phyloP scores from a whole-genome alignment of 2,797 vertebrate species.

The Aplochiton taeniatus region DNA sequence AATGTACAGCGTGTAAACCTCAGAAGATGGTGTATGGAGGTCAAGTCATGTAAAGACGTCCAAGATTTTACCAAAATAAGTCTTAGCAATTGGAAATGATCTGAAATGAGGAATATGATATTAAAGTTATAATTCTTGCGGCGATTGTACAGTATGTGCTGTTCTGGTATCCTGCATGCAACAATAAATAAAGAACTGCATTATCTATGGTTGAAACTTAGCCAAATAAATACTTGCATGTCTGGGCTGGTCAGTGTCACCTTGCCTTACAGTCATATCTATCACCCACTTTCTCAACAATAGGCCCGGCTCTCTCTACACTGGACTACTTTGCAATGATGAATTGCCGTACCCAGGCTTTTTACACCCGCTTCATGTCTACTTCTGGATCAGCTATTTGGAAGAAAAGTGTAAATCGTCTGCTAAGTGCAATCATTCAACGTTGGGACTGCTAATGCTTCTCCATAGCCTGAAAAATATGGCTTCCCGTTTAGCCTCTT shows the following conservation, averaged over 20 bases:
- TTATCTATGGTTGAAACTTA: too few relatives aligned
- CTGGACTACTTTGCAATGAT: neutral
- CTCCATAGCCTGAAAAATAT: conserved; percentile 17
- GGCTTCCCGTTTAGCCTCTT: conserved; percentile 5
- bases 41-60: too few relatives aligned
- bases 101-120: too few relatives aligned
- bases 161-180: too few relatives aligned
- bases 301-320: neutral
- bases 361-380: conserved; percentile 13
- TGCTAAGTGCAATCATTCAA: conserved; percentile 38
- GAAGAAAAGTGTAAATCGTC: conserved; percentile 16
- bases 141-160: too few relatives aligned
- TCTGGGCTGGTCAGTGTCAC: neutral
- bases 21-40: too few relatives aligned
- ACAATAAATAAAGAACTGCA: too few relatives aligned
- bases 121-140: too few relatives aligned
- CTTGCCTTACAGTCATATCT: neutral
- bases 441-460: conserved; percentile 12
- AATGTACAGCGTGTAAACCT: too few relatives aligned
- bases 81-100: too few relatives aligned
- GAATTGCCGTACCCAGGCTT: neutral
- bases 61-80: too few relatives aligned
- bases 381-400: conserved; percentile 12
- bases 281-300: neutral
- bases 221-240: too few relatives aligned